Percentiles rank a stretch among this genome's conserved stretches.
phyloP scores from a whole-genome alignment of 1,140 invertebrate species.

The Bursaphelenchus mucronatus region DNA sequence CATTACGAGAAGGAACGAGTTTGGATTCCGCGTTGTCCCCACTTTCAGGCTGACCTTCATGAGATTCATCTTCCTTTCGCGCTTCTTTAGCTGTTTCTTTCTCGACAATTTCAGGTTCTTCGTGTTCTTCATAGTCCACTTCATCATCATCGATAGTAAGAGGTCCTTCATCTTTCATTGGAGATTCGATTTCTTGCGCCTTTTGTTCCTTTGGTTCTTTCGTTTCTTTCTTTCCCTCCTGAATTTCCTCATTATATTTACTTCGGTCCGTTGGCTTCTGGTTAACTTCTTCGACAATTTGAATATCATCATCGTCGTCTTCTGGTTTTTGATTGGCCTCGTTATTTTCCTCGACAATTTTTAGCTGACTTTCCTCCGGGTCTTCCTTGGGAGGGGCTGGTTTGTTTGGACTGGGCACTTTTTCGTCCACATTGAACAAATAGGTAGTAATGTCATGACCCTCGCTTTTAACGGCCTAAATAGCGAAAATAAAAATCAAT shows the following conservation, averaged over 20 bases:
- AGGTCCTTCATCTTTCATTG: neutral
- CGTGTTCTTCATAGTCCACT: neutral
- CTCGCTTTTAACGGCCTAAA: constrained; percentile 39
- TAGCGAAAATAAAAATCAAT: neutral
- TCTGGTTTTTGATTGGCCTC: no score
- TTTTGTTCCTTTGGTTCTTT: neutral
- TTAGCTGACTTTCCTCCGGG: no score
- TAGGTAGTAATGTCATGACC: constrained; percentile 28
- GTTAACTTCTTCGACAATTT: no score
- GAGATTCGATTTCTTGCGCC: neutral
- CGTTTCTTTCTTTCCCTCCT: neutral
- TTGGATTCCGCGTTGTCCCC: neutral
- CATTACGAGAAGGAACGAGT: neutral
- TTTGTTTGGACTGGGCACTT: constrained; percentile 2
- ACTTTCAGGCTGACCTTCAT: constrained; percentile 6
- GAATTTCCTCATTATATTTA: neutral
- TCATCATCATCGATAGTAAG: neutral
- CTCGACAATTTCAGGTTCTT: neutral
- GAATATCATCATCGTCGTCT: no score
- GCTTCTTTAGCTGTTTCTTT: neutral
- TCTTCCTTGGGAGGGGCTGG: neutral
- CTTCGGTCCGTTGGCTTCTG: neutral
- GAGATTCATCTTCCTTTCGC: neutral
- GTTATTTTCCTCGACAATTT: no score
- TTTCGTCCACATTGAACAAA: constrained; percentile 23